Conservation (phyloP, 1,140 invertebrate species). For the Teleogryllus occipitalis region DNA sequence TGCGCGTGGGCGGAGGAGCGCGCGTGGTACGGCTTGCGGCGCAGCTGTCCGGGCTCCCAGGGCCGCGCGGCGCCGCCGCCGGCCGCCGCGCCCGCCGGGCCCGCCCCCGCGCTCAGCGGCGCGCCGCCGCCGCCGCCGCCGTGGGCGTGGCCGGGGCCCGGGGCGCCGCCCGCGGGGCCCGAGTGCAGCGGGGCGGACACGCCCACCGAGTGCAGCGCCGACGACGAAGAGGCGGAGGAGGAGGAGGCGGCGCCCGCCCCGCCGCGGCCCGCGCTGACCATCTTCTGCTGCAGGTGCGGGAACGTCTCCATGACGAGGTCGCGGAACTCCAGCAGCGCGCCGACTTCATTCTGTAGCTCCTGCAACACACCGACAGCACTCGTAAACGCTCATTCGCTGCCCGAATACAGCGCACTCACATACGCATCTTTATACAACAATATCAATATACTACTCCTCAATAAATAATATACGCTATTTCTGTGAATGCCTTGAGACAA, state of each 20-base stretch:
- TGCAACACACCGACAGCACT: slow-evolving; percentile 31
- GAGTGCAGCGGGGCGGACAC: background rate
- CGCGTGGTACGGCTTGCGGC: slow-evolving; percentile 34
- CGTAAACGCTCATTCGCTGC: background rate
- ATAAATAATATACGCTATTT: too few relatives aligned
- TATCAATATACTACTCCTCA: too few relatives aligned
- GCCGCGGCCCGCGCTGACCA: slow-evolving; percentile 39
- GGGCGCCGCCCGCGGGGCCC: slow-evolving; percentile 12
- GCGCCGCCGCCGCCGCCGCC: slow-evolving; percentile 41
- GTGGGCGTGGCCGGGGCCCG: slow-evolving; percentile 33
- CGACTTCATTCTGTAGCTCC: slow-evolving; percentile 49
- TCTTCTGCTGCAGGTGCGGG: slow-evolving; percentile 75
- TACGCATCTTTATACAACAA: too few relatives aligned
- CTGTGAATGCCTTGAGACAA: too few relatives aligned
- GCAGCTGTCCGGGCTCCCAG: slow-evolving; percentile 18
- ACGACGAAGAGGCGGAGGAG: slow-evolving; percentile 23
- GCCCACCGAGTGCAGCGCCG: slow-evolving; percentile 29
- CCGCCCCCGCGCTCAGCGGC: slow-evolving; percentile 29
- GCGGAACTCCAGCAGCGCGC: slow-evolving; percentile 76
- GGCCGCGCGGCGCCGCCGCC: slow-evolving; percentile 35
- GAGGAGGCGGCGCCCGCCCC: slow-evolving; percentile 33
- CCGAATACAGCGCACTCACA: background rate
- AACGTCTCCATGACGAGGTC: slow-evolving; percentile 86
- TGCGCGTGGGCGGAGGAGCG: slow-evolving; percentile 26
- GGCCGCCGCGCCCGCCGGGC: slow-evolving; percentile 10